Evolutionary conservation across 2,888 invertebrate genomes (phyloP).

Genomic region (Peribatodes rhomboidaria): DNA sequence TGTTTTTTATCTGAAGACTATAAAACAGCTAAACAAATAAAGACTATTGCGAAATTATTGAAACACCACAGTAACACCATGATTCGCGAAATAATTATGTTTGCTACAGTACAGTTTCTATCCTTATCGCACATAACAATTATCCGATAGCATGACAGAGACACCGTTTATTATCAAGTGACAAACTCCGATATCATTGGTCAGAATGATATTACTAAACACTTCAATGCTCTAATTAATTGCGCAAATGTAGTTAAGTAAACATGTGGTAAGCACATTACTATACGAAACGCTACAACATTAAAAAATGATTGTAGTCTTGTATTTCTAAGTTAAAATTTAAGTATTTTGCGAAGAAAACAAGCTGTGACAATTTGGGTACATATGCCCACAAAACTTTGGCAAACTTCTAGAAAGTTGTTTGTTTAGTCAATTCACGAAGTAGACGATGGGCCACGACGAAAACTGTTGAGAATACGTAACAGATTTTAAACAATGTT

Average conservation of each 20-base stretch:
- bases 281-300: not conserved
- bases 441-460: slow-evolving; percentile 32
- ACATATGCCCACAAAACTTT: slow-evolving; percentile 41
- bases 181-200: slow-evolving; percentile 39
- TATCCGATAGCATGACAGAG: slow-evolving; percentile 44
- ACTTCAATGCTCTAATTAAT: slow-evolving; percentile 17
- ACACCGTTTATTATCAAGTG: slow-evolving; percentile 36
- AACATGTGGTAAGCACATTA: slow-evolving; percentile 27
- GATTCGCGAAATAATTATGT: slow-evolving; percentile 8
- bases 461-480: not conserved
- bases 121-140: slow-evolving; percentile 48
- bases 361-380: slow-evolving; percentile 2
- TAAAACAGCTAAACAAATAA: slow-evolving; percentile 21
- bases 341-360: slow-evolving; percentile 3
- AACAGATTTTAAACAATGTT: slow-evolving; percentile 16
- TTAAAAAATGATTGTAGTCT: slow-evolving; percentile 1
- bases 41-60: slow-evolving; percentile 13
- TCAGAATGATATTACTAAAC: not conserved
- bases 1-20: not conserved
- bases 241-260: slow-evolving; percentile 21
- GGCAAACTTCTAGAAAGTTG: slow-evolving; percentile 64
- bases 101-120: slow-evolving; percentile 14
- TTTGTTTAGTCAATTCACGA: slow-evolving; percentile 62
- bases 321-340: not conserved
- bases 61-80: slow-evolving; percentile 3